phyloP scores from a whole-genome alignment of 2,113 vertebrate species.

The Cervus canadensis region DNA sequence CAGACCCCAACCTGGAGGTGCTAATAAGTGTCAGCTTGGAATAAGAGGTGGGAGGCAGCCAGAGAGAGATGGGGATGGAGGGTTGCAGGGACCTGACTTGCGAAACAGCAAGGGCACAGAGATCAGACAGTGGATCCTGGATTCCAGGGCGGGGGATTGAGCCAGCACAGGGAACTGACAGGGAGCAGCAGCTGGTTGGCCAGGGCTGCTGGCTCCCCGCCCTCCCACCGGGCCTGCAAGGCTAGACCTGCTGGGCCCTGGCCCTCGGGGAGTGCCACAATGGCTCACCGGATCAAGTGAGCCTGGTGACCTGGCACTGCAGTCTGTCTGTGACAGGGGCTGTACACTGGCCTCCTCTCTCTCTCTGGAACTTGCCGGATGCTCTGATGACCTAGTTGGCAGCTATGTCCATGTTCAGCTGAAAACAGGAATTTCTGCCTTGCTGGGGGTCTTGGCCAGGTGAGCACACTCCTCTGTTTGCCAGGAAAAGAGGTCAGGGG shows the following conservation, averaged over 20 bases:
- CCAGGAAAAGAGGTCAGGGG: conserved; percentile 45
- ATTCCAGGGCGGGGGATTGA: neutral
- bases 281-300: neutral
- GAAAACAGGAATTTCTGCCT: conserved; percentile 71
- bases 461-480: conserved; percentile 42
- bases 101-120: neutral
- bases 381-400: conserved; percentile 66
- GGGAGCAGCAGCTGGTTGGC: no score
- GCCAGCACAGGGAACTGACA: neutral
- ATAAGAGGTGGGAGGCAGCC: neutral
- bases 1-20: fast-evolving
- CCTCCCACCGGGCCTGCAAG: neutral
- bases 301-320: neutral
- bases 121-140: neutral
- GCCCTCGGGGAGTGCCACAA: fast-evolving
- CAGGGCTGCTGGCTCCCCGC: fast-evolving
- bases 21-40: neutral
- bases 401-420: conserved; percentile 6
- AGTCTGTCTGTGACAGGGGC: neutral
- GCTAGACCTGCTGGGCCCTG: neutral
- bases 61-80: neutral
- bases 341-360: neutral
- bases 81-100: neutral
- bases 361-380: conserved; percentile 14
- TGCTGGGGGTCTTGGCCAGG: conserved; percentile 43